Conservation (phyloP, 64 coral and sea anemone species). For the Porites lutea region DNA sequence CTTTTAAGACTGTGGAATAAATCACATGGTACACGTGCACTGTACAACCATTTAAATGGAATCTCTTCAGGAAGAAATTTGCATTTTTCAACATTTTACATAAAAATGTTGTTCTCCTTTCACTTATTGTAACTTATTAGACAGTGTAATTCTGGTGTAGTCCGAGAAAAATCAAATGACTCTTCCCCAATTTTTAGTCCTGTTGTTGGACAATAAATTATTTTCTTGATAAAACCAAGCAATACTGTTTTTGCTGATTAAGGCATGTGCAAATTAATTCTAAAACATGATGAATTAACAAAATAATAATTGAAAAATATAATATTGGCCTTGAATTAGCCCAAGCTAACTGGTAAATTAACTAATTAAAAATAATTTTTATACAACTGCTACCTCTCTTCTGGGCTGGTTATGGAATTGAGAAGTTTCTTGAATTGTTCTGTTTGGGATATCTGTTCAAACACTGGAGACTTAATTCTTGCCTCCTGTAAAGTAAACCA, state of each 20-base stretch:
- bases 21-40: no score
- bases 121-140: neutral
- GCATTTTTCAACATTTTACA: neutral
- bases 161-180: neutral
- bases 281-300: no score
- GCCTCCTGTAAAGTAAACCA: constrained; percentile 93
- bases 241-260: no score
- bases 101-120: neutral
- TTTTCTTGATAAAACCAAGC: no score
- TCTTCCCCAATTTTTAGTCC: no score
- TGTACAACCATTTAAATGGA: no score
- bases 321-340: neutral
- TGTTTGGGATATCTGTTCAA: constrained; percentile 77
- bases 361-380: neutral
- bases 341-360: neutral
- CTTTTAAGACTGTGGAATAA: no score
- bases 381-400: constrained; percentile 3
- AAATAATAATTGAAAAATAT: no score
- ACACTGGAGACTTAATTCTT: constrained; percentile 74
- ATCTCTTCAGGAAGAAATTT: no score
- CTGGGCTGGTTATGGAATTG: neutral
- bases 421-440: constrained; percentile 75
- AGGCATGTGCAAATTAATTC: no score
- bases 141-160: neutral
- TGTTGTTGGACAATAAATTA: no score